Base-by-base conservation (phyloP, 2,113 vertebrate genomes). In the Engystomops pustulosus region DNA sequence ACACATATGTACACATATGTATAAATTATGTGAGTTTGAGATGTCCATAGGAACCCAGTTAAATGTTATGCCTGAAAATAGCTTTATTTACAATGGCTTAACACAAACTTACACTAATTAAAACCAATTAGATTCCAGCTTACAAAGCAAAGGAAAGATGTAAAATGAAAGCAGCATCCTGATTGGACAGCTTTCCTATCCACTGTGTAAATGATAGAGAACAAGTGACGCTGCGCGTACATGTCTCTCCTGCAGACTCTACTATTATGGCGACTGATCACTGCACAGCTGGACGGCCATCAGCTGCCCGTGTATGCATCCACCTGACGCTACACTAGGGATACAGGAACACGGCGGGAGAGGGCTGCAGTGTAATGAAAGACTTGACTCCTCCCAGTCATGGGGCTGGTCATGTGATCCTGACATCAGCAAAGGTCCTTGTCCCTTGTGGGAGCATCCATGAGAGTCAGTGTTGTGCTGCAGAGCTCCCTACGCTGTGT, bases 371-470 rank as follows among this genome's bases (percentile, higher is more conserved):
- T 65, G 27, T 32, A 65, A 65, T 32, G 5, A 18, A 30, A 27
- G 18, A 30, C 58, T 15, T 62, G 3, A 1, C 60, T 18, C 60
- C 60, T 17, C 60, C 60, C 60, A 65, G 60, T 65, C 60, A 65
- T 65, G 60, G 60, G 60, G 60, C 60, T 5, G 60, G 27, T 65
- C 60, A 65, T 34, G 60, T 65, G 60, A 65, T 32, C 27, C 25
- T 65, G 60, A 65, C 60, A 6, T 65, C 60, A 65, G 60, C 15
- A 65, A 32, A 65, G 60, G 60, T 65, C 60, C 60, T 65, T 30
- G 25, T 62, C 25, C 25, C 25, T 30, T 17, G 27, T 65, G 60
- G 60, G 60, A 32, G 20, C 4, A 25, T 18, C 27, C 44, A 11
- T 45, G 25, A 14, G 25, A 27, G 53, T 23, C 6, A 7, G 25